Conservation (phyloP, 2,797 vertebrate genomes). For the Arrhamphus sclerolepis region DNA sequence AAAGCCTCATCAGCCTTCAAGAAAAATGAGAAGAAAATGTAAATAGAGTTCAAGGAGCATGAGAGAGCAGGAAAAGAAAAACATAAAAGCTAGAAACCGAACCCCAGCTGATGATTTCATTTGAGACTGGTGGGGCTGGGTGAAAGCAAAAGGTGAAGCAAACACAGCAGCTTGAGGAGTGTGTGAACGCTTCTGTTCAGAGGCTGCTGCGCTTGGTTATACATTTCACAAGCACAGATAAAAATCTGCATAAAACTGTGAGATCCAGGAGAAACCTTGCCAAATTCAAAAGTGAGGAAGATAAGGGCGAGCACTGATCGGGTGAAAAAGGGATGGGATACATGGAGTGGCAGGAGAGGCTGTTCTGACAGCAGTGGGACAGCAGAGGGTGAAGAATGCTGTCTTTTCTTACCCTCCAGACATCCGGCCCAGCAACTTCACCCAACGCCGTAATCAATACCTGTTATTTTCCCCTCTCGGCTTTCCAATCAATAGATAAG, state of each 20-base stretch:
- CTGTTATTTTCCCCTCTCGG: slow-evolving; percentile 70
- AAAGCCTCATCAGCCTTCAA: slow-evolving; percentile 41
- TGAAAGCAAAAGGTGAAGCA: slow-evolving; percentile 56
- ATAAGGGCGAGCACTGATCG: slow-evolving; percentile 11
- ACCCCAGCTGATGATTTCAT: slow-evolving; percentile 48
- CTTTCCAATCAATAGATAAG: slow-evolving; percentile 84
- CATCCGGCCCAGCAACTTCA: slow-evolving; percentile 64
- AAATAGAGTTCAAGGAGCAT: slow-evolving; percentile 27
- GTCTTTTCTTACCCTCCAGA: slow-evolving; percentile 76
- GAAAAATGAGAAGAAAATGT: slow-evolving; percentile 11
- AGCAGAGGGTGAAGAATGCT: slow-evolving; percentile 67
- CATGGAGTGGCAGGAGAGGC: slow-evolving; percentile 43
- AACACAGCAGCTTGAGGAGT: slow-evolving; percentile 56
- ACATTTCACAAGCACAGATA: slow-evolving; percentile 80
- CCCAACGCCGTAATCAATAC: slow-evolving; percentile 77
- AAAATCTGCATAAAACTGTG: slow-evolving; percentile 70
- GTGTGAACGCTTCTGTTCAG: slow-evolving; percentile 75
- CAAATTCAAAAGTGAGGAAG: slow-evolving; percentile 56
- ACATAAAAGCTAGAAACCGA: slow-evolving; percentile 61
- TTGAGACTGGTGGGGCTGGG: slow-evolving; percentile 41
- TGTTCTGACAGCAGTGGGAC: slow-evolving; percentile 73
- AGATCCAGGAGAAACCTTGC: slow-evolving; percentile 39
- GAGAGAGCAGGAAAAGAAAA: slow-evolving; percentile 13
- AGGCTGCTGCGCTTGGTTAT: slow-evolving; percentile 59
- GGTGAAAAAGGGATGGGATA: slow-evolving; percentile 49